phyloP scores from a whole-genome alignment of 2,797 vertebrate genomes.

The Rhynchotus rufescens region DNA sequence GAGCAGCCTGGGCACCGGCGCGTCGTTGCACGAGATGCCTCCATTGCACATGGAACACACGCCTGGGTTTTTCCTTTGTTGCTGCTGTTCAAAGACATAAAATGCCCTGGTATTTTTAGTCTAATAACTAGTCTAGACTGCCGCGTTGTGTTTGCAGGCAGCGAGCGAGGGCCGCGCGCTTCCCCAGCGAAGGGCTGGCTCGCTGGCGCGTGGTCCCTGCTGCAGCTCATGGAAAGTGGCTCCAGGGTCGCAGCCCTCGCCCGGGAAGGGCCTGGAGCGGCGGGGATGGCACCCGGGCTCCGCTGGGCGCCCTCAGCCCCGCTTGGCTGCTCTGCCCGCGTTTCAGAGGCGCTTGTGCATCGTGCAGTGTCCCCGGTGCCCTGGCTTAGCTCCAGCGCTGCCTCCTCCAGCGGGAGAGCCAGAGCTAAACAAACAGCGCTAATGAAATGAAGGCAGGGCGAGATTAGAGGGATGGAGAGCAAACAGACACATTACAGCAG shows the following conservation, averaged over 20 bases:
- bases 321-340: not conserved
- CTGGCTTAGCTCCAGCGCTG: slow-evolving; percentile 66
- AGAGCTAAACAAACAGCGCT: slow-evolving; percentile 69
- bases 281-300: fast-evolving
- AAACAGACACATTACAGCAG: slow-evolving; percentile 53
- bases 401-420: slow-evolving; percentile 63
- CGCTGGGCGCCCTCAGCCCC: not conserved
- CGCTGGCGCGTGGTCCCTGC: not conserved
- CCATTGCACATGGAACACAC: fast-evolving
- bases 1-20: not conserved
- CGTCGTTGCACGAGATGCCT: fast-evolving
- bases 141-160: not conserved
- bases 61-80: too few relatives aligned
- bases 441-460: slow-evolving; percentile 56
- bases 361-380: slow-evolving; percentile 82
- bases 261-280: fast-evolving
- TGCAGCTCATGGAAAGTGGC: fast-evolving
- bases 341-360: slow-evolving; percentile 79
- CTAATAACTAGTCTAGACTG: not conserved
- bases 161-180: not conserved
- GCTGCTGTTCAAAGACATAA: not conserved
- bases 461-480: slow-evolving; percentile 63
- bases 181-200: not conserved
- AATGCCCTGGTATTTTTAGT: not conserved
- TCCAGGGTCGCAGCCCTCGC: fast-evolving